Percentiles rank a stretch among this genome's conserved stretches.
Evolutionary conservation across 2,888 invertebrate genomes (phyloP).

Genomic region (Thereva nobilitata): DNA sequence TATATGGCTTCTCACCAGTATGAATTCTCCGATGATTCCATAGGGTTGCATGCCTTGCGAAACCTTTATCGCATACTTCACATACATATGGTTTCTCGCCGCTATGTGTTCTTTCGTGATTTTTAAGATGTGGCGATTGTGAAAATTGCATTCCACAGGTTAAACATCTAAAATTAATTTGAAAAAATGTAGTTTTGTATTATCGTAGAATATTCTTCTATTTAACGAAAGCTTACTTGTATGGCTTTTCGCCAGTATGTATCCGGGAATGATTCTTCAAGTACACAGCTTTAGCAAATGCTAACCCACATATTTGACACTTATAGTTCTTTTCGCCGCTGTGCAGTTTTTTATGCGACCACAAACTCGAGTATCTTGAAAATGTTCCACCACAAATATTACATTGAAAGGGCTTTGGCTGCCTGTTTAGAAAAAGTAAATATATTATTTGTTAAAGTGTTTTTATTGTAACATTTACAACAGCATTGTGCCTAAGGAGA

Average conservation of each 20-base stretch:
- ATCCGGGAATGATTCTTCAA: slow-evolving; percentile 86
- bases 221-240: slow-evolving; percentile 63
- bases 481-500: too few relatives aligned
- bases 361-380: slow-evolving; percentile 82
- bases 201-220: not conserved
- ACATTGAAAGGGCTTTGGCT: slow-evolving; percentile 85
- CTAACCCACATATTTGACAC: slow-evolving; percentile 84
- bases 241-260: slow-evolving; percentile 84
- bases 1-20: slow-evolving; percentile 67
- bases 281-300: slow-evolving; percentile 89
- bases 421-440: slow-evolving; percentile 47
- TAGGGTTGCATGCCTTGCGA: slow-evolving; percentile 83
- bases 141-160: slow-evolving; percentile 91
- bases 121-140: slow-evolving; percentile 85
- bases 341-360: slow-evolving; percentile 88
- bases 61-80: slow-evolving; percentile 86
- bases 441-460: too few relatives aligned
- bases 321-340: slow-evolving; percentile 83
- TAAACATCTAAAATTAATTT: slow-evolving; percentile 65
- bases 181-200: not conserved
- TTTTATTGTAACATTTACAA: too few relatives aligned
- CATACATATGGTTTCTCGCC: slow-evolving; percentile 88
- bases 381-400: slow-evolving; percentile 84
- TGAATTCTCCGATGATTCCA: slow-evolving; percentile 90
- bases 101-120: slow-evolving; percentile 86